Evolutionary conservation across 2,797 vertebrate genomes (phyloP).

Genomic region (Molossus alvarezi): DNA sequence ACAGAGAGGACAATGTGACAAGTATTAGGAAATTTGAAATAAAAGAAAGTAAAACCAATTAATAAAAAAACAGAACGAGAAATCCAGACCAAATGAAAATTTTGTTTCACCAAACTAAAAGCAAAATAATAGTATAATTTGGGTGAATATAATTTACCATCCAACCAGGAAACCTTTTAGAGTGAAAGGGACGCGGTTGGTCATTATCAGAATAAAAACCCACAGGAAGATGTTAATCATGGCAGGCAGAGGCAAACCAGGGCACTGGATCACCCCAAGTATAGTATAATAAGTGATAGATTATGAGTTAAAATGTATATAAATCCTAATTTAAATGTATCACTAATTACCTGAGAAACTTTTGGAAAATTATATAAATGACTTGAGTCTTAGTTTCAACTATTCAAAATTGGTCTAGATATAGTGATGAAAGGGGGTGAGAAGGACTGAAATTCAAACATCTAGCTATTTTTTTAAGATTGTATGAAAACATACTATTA

Average conservation of each 20-base stretch:
- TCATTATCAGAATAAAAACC: not conserved
- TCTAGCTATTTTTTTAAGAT: not conserved
- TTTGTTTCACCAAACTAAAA: not conserved
- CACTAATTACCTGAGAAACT: not conserved
- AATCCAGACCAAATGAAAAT: not conserved
- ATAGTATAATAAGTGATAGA: not conserved
- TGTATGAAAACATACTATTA: not conserved
- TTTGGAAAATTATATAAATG: not conserved
- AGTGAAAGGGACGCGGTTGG: not conserved
- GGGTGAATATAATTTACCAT: not conserved
- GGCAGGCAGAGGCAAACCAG: not conserved
- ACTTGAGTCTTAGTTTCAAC: not conserved
- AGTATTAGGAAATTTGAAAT: not conserved
- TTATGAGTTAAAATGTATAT: not conserved
- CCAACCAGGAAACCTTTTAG: not conserved
- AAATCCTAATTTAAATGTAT: not conserved
- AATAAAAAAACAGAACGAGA: not conserved
- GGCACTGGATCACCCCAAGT: not conserved
- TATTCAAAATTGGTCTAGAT: not conserved
- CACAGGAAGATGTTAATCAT: not conserved
- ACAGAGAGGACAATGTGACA: not conserved
- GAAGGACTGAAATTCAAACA: not conserved
- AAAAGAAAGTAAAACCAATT: not conserved
- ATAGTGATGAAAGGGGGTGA: not conserved
- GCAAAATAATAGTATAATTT: not conserved